Percentiles rank a stretch among this genome's conserved stretches.
These are phyloP conservation scores for Poecile atricapillus DNA, from an alignment of 2,113 vertebrate genomes.

Conservation along the genomic window DNA sequence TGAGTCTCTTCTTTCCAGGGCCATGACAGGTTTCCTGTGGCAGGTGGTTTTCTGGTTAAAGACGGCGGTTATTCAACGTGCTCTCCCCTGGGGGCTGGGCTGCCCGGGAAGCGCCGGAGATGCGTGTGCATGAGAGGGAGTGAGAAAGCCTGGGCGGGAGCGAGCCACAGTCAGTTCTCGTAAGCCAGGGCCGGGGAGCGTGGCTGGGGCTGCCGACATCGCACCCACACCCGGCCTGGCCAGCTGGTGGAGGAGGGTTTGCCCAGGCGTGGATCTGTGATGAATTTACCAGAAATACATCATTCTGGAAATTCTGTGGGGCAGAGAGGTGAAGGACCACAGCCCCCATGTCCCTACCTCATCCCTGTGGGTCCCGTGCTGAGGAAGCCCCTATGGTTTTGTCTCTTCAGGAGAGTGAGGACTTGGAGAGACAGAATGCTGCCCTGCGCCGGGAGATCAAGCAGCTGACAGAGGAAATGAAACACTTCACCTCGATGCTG, in stretches of 20 bases:
- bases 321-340: background rate
- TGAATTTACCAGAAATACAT: conserved; percentile 66
- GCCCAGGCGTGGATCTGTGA: conserved; percentile 53
- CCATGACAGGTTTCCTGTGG: conserved; percentile 82
- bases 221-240: background rate
- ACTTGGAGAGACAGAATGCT: conserved; percentile 90
- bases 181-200: conserved; percentile 20
- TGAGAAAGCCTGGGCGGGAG: conserved; percentile 63
- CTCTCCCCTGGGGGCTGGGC: background rate
- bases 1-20: conserved; percentile 79
- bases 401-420: conserved; percentile 87
- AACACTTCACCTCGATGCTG: conserved; percentile 87
- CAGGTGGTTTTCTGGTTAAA: conserved; percentile 75
- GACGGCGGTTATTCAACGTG: conserved; percentile 22
- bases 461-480: conserved; percentile 89
- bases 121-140: conserved; percentile 12
- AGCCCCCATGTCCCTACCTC: background rate
- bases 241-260: conserved; percentile 59
- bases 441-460: conserved; percentile 93
- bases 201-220: conserved; percentile 28
- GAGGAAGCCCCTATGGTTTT: background rate
- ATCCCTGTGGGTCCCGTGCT: background rate
- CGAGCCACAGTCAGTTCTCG: conserved; percentile 64
- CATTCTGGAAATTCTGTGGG: conserved; percentile 70
- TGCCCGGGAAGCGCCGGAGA: conserved; percentile 21